phyloP scores from a whole-genome alignment of 1,140 invertebrate species.

The Drosophila orena region DNA sequence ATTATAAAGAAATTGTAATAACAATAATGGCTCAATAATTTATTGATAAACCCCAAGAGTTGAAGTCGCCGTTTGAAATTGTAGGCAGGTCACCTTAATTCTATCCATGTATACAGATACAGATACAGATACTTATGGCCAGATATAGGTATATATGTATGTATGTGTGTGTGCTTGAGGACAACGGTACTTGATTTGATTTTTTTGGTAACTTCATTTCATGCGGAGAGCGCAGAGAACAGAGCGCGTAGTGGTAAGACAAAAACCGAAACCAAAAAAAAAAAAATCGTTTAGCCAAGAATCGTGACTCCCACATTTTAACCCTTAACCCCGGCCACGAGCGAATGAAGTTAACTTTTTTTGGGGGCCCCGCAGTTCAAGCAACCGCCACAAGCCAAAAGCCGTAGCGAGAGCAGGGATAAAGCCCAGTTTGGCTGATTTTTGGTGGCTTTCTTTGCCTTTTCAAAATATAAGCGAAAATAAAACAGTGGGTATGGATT shows the following conservation, averaged over 20 bases:
- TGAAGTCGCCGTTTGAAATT: conserved; percentile 49
- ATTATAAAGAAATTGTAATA: conserved; percentile 84
- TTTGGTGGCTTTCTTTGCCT: conserved; percentile 66
- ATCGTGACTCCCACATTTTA: conserved; percentile 85
- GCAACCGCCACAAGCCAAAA: conserved; percentile 34
- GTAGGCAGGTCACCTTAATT: conserved; percentile 72
- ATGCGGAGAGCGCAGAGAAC: conserved; percentile 46
- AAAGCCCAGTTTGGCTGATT: conserved; percentile 15
- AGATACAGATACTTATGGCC: conserved; percentile 42
- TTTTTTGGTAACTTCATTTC: conserved; percentile 82
- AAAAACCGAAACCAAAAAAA: conserved; percentile 3
- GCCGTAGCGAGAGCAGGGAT: conserved; percentile 7
- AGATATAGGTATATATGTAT: conserved; percentile 24
- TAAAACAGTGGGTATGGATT: conserved; percentile 34
- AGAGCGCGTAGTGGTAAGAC: conserved; percentile 61
- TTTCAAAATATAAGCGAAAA: conserved; percentile 41
- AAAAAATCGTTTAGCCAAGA: conserved; percentile 66
- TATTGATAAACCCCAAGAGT: conserved; percentile 75
- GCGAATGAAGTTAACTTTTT: conserved; percentile 75
- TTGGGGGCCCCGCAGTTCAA: conserved; percentile 33
- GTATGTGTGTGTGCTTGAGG: conserved; percentile 49
- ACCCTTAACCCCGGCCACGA: conserved; percentile 82
- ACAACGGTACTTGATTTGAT: conserved; percentile 80
- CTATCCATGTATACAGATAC: conserved; percentile 53
- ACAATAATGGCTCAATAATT: conserved; percentile 84